Conservation (phyloP, 2,888 invertebrate species). For the Temnothorax rugatulus region DNA sequence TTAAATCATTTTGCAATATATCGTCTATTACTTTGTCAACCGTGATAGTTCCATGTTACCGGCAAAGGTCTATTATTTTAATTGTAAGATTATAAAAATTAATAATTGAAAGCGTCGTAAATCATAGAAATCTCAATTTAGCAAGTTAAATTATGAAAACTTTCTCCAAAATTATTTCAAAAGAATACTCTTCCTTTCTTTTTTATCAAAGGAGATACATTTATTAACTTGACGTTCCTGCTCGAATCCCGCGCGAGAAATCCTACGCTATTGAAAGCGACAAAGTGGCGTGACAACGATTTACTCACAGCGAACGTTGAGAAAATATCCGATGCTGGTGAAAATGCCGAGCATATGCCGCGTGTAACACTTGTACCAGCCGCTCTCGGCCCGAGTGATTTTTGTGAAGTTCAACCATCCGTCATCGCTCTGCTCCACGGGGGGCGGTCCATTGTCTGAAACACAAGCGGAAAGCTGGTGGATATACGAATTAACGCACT, state of each 20-base stretch:
- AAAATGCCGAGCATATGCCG: constrained; percentile 94
- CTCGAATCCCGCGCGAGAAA: neutral
- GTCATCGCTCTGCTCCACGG: constrained; percentile 90
- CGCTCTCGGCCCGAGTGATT: constrained; percentile 93
- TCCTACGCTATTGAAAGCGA: constrained; percentile 47
- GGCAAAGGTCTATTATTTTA: constrained; percentile 2
- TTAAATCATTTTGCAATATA: constrained; percentile 1
- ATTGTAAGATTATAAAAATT: neutral
- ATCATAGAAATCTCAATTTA: neutral
- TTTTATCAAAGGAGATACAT: constrained; percentile 14
- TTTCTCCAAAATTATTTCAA: neutral
- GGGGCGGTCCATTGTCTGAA: constrained; percentile 84
- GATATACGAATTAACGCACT: constrained; percentile 71
- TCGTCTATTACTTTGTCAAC: neutral
- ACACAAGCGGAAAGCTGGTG: constrained; percentile 72
- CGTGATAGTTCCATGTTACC: neutral
- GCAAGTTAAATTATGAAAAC: neutral
- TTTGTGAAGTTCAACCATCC: constrained; percentile 95
- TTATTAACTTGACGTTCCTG: constrained; percentile 25
- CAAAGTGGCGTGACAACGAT: constrained; percentile 60
- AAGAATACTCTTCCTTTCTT: neutral
- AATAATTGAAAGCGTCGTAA: neutral
- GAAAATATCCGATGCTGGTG: constrained; percentile 96
- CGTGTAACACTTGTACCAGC: constrained; percentile 97
- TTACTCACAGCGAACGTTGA: constrained; percentile 95